phyloP scores from a whole-genome alignment of 2,797 vertebrate genomes.

The Scyliorhinus canicula region DNA sequence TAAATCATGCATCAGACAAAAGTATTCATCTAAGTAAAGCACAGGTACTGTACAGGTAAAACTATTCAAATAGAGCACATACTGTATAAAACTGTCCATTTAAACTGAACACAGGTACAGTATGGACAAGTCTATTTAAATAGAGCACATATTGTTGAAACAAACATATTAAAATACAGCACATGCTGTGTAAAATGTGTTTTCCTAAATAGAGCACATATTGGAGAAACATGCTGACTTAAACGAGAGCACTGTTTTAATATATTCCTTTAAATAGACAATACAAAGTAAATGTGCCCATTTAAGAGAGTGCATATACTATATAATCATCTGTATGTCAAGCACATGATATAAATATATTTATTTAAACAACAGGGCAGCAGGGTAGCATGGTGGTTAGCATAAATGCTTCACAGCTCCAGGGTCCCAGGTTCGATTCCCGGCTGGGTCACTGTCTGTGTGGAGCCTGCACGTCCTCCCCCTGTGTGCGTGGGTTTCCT shows the following conservation, averaged over 20 bases:
- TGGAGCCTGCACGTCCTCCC: no score
- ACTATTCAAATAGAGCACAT: background rate
- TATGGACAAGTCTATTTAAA: background rate
- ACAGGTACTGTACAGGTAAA: background rate
- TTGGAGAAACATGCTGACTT: slow-evolving; percentile 15
- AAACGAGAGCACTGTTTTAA: background rate
- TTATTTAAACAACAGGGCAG: background rate
- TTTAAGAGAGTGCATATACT: background rate
- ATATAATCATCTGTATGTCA: slow-evolving; percentile 25
- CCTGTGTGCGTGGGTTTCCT: no score
- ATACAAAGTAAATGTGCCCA: background rate
- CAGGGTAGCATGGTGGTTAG: no score
- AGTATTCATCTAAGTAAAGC: background rate
- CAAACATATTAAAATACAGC: slow-evolving; percentile 25
- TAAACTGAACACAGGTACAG: slow-evolving; percentile 10
- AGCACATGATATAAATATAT: background rate
- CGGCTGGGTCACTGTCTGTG: no score
- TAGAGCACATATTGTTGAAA: slow-evolving; percentile 3
- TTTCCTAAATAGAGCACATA: slow-evolving; percentile 19
- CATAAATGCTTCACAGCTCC: no score
- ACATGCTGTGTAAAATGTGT: slow-evolving; percentile 22
- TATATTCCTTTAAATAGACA: background rate
- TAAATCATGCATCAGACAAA: background rate
- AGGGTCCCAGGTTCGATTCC: no score
- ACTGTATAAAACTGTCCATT: background rate